A percentile compares a stretch with the other conserved stretches of the same genome.
These are phyloP conservation scores for Pteria penguin DNA, from an alignment of 2,888 invertebrate species.

Conservation along the genomic window DNA sequence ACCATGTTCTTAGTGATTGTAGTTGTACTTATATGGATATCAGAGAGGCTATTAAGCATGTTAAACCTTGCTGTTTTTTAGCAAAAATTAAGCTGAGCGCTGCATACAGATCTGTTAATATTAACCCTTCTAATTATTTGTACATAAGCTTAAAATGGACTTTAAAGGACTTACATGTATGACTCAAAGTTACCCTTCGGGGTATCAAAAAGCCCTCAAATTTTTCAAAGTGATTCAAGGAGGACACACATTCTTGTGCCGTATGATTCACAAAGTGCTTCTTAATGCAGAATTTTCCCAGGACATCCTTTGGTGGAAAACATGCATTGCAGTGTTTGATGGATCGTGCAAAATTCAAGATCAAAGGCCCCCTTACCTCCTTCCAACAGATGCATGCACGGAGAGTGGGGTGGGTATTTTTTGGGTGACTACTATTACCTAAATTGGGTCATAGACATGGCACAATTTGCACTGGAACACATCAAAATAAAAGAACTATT, in stretches of 20 bases:
- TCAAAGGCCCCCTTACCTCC: not conserved
- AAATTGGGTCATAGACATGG: constrained; percentile 26
- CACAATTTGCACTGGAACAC: not conserved
- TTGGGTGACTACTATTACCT: constrained; percentile 26
- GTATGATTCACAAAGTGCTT: constrained; percentile 19
- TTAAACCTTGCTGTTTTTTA: not conserved
- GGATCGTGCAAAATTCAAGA: constrained; percentile 9
- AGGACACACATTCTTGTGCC: constrained; percentile 12
- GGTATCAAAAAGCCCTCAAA: constrained; percentile 11
- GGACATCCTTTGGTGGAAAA: constrained; percentile 20
- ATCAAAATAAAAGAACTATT: constrained; percentile 34
- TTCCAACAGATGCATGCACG: not conserved
- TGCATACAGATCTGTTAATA: constrained; percentile 2
- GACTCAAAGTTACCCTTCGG: constrained; percentile 12
- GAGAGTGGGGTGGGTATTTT: constrained; percentile 21
- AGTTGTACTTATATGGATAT: constrained; percentile 35
- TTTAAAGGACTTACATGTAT: constrained; percentile 4
- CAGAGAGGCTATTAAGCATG: not conserved
- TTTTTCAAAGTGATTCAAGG: constrained; percentile 23
- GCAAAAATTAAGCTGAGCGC: not conserved
- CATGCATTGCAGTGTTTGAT: constrained; percentile 8
- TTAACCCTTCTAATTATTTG: constrained; percentile 6
- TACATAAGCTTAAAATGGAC: not conserved
- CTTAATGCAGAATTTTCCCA: constrained; percentile 6
- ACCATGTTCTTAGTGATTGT: constrained; percentile 6